phyloP scores from a whole-genome alignment of 2,888 invertebrate species.

The Dynastes grantii region DNA sequence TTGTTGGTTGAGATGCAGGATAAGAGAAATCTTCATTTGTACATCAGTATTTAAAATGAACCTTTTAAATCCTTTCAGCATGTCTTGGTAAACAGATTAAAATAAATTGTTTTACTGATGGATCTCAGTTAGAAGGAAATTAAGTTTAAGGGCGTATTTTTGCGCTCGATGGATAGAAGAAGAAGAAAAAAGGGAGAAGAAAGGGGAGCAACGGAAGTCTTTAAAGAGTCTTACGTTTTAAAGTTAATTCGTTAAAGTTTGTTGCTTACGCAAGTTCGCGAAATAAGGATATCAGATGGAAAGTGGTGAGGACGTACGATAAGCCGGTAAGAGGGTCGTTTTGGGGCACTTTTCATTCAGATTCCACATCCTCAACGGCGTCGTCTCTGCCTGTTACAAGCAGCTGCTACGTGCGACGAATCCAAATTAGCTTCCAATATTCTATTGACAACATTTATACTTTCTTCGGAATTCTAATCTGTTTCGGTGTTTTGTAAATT shows the following conservation, averaged over 20 bases:
- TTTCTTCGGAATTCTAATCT: conserved; percentile 64
- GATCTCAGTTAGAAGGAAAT: conserved; percentile 41
- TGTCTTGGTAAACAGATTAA: conserved; percentile 47
- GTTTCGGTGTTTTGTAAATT: conserved; percentile 51
- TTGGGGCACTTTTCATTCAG: conserved; percentile 68
- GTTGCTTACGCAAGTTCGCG: conserved; percentile 56
- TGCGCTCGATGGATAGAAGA: conserved; percentile 28
- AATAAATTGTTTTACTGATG: conserved; percentile 47
- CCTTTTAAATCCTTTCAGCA: conserved; percentile 35
- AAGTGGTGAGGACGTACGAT: conserved; percentile 62
- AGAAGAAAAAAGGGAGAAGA: conserved; percentile 7
- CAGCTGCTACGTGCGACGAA: conserved; percentile 65
- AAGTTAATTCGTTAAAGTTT: conserved; percentile 56
- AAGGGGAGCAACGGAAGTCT: conserved; percentile 32
- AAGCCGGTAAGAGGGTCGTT: conserved; percentile 66
- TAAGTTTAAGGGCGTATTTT: conserved; percentile 49
- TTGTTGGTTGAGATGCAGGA: background rate
- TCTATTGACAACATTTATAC: conserved; percentile 67
- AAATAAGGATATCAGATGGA: conserved; percentile 62
- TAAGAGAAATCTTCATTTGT: conserved; percentile 37
- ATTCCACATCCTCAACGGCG: conserved; percentile 66
- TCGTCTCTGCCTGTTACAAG: conserved; percentile 67
- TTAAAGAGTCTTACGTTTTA: conserved; percentile 51
- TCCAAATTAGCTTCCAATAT: conserved; percentile 65
- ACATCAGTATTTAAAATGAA: conserved; percentile 23